Percentiles rank a stretch among this genome's conserved stretches.
phyloP scores from a whole-genome alignment of 2,888 invertebrate species.

The Heliconius aoede region DNA sequence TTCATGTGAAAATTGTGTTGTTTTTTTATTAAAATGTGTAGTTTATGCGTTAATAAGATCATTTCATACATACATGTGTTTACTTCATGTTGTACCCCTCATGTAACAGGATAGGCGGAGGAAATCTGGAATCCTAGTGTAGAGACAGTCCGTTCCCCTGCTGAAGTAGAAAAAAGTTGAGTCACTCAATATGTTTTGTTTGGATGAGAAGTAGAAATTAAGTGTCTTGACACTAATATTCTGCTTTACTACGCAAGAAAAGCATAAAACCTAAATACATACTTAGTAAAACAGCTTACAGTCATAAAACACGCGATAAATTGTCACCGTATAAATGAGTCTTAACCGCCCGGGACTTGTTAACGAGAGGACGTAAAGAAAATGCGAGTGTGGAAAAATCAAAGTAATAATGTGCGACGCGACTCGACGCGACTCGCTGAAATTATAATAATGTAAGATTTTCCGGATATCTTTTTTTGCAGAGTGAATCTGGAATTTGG shows the following conservation, averaged over 20 bases:
- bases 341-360: conserved; percentile 13
- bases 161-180: too few species aligned
- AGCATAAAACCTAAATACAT: background rate
- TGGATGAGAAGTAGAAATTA: background rate
- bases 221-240: background rate
- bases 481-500: background rate
- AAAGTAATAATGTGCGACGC: background rate
- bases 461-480: background rate
- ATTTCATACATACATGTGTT: too few species aligned
- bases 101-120: too few species aligned
- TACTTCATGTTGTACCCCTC: too few species aligned
- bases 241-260: background rate
- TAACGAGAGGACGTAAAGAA: conserved; percentile 18
- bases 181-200: too few species aligned
- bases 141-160: too few species aligned
- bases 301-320: background rate
- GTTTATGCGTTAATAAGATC: too few species aligned
- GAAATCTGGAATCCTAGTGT: too few species aligned
- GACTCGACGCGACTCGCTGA: background rate
- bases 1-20: too few species aligned
- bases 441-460: background rate
- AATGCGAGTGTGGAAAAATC: conserved; percentile 18
- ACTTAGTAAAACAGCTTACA: background rate
- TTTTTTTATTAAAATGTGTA: too few species aligned
- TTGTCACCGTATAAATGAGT: conserved; percentile 17